Base-by-base conservation (phyloP, 2,113 vertebrate species). In the Silurus glanis region DNA sequence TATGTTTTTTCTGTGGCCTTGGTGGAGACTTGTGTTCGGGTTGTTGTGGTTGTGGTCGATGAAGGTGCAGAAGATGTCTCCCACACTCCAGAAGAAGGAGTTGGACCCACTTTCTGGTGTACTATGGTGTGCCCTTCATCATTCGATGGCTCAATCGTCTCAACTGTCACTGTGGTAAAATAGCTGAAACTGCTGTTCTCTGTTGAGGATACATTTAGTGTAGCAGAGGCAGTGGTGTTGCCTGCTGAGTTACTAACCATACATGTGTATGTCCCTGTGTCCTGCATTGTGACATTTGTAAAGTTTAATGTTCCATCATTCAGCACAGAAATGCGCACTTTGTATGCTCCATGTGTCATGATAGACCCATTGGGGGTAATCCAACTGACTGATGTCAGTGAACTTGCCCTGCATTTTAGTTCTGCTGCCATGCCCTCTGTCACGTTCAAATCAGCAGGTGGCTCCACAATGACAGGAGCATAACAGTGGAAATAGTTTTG, bases 231-330 rank as follows among this genome's bases (percentile, higher is more conserved):
- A 53, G 98, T 99, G 74, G 98, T 99, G 90, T 99, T 99, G 82
- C 98, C 98, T 53, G 98, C 97, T 37, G 98, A 98, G 93, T 99
- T 99, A 94, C 97, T 99, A 92, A 99, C 98, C 97, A 99, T 97
- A 93, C 98, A 99, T 0, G 97, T 99, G 89, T 99, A 99, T 75
- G 97, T 97, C 87, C 98, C 98, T 2, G 97, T 99, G 94, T 99
- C 98, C 94, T 99, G 97, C 92, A 97, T 94, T n/a, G 97, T 98
- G 83, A 99, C 98, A 80, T 98, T 99, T 25, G 98, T 99, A 91
- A 99, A 99, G 93, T 99, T 99, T 83, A 99, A 94, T 0, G 98
- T 99, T 88, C 98, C 98, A 0, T 99, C 97, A 2, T 98, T 99
- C 49, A 99, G 96, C 93, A 99, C 98, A 7, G 97, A 97, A 91